These are phyloP conservation scores for Hylomyscus alleni DNA, from an alignment of 2,797 vertebrate genomes.

Conservation along the genomic window DNA sequence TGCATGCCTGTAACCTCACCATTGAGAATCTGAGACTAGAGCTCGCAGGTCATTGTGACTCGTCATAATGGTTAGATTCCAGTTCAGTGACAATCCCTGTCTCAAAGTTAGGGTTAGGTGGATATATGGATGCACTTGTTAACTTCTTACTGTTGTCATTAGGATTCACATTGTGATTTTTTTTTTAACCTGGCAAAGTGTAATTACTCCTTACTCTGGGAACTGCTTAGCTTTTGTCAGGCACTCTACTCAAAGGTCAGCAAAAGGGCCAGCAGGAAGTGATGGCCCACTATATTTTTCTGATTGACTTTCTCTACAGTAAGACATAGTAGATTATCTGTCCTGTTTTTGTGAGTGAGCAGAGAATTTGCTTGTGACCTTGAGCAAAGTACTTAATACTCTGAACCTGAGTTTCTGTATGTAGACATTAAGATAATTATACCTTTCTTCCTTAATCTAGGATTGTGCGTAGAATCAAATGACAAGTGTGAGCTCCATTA, in stretches of 20 bases:
- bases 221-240: constrained; percentile 1
- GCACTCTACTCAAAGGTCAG: neutral
- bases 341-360: neutral
- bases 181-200: constrained; percentile 46
- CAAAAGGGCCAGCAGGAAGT: neutral
- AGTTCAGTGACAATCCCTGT: neutral
- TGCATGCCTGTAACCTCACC: neutral
- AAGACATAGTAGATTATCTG: neutral
- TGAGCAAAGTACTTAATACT: constrained; percentile 36
- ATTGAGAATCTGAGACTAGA: neutral
- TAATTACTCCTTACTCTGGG: neutral
- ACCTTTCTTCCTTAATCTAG: neutral
- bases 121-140: neutral
- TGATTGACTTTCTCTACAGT: neutral
- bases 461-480: constrained; percentile 14
- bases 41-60: no score
- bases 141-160: neutral
- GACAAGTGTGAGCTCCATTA: neutral
- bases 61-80: neutral
- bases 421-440: constrained; percentile 26
- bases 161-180: neutral
- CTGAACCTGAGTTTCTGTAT: neutral
- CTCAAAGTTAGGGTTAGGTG: neutral
- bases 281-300: neutral
- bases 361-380: constrained; percentile 6